Percentiles rank a stretch among this genome's conserved stretches.
Conservation (phyloP, 2,888 invertebrate species). For the Tryphoninae sp. region DNA sequence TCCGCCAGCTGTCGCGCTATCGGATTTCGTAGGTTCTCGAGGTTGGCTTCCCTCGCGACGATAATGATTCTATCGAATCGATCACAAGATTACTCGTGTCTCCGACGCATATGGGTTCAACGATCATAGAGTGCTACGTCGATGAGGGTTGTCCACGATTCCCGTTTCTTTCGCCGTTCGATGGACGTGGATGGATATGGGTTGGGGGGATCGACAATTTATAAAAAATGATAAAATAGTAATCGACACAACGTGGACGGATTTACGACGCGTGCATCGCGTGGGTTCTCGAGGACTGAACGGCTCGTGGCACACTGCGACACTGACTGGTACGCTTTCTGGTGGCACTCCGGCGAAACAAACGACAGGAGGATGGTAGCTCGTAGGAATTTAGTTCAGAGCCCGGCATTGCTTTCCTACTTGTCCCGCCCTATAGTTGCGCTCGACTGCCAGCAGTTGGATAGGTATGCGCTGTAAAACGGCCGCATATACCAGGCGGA, state of each 20-base stretch:
- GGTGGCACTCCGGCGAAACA: conserved; percentile 68
- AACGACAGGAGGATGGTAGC: conserved; percentile 47
- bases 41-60: not conserved
- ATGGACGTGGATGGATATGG: not conserved
- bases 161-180: conserved; percentile 4
- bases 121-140: not conserved
- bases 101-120: not conserved
- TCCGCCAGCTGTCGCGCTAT: conserved; percentile 16
- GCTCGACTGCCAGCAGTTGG: conserved; percentile 42
- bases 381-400: conserved; percentile 47
- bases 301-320: conserved; percentile 77
- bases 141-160: not conserved
- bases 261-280: conserved; percentile 70
- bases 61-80: not conserved
- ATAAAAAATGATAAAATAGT: conserved; percentile 14
- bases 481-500: too few relatives aligned
- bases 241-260: conserved; percentile 73
- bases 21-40: not conserved
- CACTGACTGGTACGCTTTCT: conserved; percentile 76
- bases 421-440: not conserved
- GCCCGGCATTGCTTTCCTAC: conserved; percentile 27
- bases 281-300: conserved; percentile 72
- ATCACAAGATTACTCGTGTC: not conserved
- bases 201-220: not conserved
- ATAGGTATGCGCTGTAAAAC: not conserved